Percentiles rank a stretch among this genome's conserved stretches.
Evolutionary conservation across 2,888 invertebrate species (phyloP).

Genomic region (Folsomia candida): DNA sequence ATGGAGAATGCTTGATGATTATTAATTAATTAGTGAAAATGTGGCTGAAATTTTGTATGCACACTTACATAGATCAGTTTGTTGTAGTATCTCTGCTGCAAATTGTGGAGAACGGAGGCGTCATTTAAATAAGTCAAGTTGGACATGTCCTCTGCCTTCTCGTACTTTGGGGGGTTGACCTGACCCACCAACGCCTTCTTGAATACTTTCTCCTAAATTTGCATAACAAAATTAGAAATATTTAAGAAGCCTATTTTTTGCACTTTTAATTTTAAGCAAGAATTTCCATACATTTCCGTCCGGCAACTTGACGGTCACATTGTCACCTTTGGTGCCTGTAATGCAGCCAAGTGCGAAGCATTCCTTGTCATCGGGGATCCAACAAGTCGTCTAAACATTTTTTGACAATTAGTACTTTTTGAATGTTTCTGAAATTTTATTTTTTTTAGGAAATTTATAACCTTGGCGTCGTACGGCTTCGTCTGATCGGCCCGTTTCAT

Average conservation of each 20-base stretch:
- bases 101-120: slow-evolving; percentile 96
- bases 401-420: too few relatives aligned
- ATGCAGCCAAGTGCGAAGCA: slow-evolving; percentile 96
- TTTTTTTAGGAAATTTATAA: too few relatives aligned
- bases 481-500: slow-evolving; percentile 96
- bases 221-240: too few relatives aligned
- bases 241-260: too few relatives aligned
- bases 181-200: slow-evolving; percentile 93
- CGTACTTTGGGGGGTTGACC: slow-evolving; percentile 98
- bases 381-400: slow-evolving; percentile 98
- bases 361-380: slow-evolving; percentile 98
- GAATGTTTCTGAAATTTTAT: too few relatives aligned
- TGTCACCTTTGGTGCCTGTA: slow-evolving; percentile 96
- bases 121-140: slow-evolving; percentile 99
- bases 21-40: too few relatives aligned
- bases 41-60: too few relatives aligned
- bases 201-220: slow-evolving; percentile 77
- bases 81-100: slow-evolving; percentile 94
- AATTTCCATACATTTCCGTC: slow-evolving; percentile 32
- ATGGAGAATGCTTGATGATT: too few relatives aligned
- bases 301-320: slow-evolving; percentile 65
- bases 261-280: background rate
- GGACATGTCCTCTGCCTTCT: slow-evolving; percentile 97
- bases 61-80: slow-evolving; percentile 98
- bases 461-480: slow-evolving; percentile 99